Percentiles rank a stretch among this genome's conserved stretches.
Conservation (phyloP, 2,797 vertebrate species). For the Macrochelys suwanniensis region DNA sequence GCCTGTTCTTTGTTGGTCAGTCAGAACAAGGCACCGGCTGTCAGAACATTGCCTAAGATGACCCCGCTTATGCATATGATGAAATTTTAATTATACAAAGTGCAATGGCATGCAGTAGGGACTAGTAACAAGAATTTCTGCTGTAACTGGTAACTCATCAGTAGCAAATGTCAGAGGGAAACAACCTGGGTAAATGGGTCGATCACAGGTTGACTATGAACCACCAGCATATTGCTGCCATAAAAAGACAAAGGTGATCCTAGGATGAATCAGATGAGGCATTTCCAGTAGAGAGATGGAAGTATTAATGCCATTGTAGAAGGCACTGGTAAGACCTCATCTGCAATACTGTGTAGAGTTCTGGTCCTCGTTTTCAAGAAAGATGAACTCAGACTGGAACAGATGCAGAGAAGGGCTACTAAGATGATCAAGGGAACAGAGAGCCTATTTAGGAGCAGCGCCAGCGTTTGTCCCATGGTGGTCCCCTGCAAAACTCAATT, state of each 20-base stretch:
- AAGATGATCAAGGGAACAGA: not conserved
- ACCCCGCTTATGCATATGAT: not conserved
- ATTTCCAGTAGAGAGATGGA: not conserved
- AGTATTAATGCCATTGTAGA: not conserved
- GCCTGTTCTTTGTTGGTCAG: not conserved
- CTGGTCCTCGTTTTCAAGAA: not conserved
- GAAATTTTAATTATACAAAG: not conserved
- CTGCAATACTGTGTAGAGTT: not conserved
- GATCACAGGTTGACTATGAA: not conserved
- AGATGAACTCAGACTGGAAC: not conserved
- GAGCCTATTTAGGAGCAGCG: not conserved
- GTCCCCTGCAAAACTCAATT: not conserved
- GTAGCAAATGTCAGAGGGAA: not conserved
- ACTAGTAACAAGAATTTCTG: not conserved
- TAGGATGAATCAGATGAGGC: not conserved
- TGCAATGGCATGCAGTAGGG: not conserved
- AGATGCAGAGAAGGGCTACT: not conserved
- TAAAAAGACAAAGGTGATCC: not conserved
- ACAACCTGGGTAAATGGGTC: not conserved
- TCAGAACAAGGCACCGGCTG: not conserved
- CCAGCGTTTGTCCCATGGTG: not conserved
- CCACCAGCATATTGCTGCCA: not conserved
- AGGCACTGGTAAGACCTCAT: not conserved
- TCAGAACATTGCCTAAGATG: constrained; percentile 40
- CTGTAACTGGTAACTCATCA: not conserved